Evolutionary conservation across 1,140 invertebrate genomes (phyloP), one percentile per base, ranked within the genome.

Genomic region (Liolophura sinensis): DNA sequence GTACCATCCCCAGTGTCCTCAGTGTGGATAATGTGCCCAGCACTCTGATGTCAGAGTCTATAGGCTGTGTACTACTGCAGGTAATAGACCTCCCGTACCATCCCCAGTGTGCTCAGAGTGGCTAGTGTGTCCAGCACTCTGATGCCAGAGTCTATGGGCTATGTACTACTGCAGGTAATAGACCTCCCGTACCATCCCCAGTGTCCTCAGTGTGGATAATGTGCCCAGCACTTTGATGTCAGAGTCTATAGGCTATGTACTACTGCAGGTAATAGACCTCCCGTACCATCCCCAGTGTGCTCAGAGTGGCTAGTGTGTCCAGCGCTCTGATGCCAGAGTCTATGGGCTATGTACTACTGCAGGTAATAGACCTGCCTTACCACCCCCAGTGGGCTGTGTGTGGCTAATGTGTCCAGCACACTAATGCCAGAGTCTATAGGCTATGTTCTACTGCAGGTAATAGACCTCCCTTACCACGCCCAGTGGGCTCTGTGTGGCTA

Each of bases 201-300:
- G 78, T 60, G 71, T 80, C 25, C 68, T 81, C 40, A 81, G 77
- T 58, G 46, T 81, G 55, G 70, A 71, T 18, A 78, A 74, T 27
- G 74, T 70, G 4, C 69, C 71, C 24, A 80, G 76, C 60, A 66
- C 71, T 11, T 63, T 77, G 60, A 79, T 82, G 77, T 78, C 81
- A 24, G n/a, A 82, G 64, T 79, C 77, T 22, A 69, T 82, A 12
- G 80, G 81, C 57, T 79, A 80, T 67, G 77, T 79, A 27, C 68
- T 83, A 7, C 69, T 82, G 27, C 81, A 83, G 79, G 81, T 83
- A 64, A 55, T n/a, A n/a, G 69, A 77, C 67, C 81, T 83, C 68
- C 80, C 80, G 0, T 82, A 83, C 65, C 80, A 83, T 60, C 66
- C 79, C 82, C 0, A 80, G 78, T 60, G 71, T 80, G 25, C 68